Evolutionary conservation across 2,797 vertebrate species (phyloP), one percentile per base, ranked within the genome.

Genomic region (Lophius americanus): DNA sequence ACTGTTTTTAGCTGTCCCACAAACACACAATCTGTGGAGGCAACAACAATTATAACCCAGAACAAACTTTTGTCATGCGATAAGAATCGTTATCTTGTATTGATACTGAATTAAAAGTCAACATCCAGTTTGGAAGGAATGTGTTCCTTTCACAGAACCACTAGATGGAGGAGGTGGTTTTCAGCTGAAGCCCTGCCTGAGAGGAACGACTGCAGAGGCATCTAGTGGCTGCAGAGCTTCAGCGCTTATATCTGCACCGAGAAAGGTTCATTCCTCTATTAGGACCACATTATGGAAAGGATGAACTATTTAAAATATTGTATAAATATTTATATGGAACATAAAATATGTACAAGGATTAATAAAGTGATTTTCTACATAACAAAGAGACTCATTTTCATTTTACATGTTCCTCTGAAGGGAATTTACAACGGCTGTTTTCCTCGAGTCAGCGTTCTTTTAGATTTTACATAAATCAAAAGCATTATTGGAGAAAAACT

Each of bases 301-400:
- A 70, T 37, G 66, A 77, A 66, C 67, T 44, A 51, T 12, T 46
- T 60, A 47, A 63, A 73, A 23, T 23, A 23, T 51, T 41, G 71
- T 76, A 86, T 70, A 87, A 83, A 89, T 84, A 79, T 92, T 92
- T 92, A 91, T 93, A 91, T 84, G 66, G 62, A 78, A 92, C 85
- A 79, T 84, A 80, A 81, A 81, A 82, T 32, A 41, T 81, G 52
- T 68, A 88, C 81, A 92, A 73, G 33, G 37, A 78, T 74, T 62
- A 89, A 78, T 92, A 91, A 93, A 92, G 91, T 93, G 87, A 87
- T 76, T 23, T 23, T 23, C 23, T 23, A 23, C 23, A 23, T 23
- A 23, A 23, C 23, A 23, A 23, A 23, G 23, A 23, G 2, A 23
- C 23, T 23, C 23, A 23, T 23, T 23, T 23, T 23, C 2, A 23